These are phyloP conservation scores for Acanthosepion pharaonis DNA, from an alignment of 2,888 invertebrate genomes.

Conservation along the genomic window DNA sequence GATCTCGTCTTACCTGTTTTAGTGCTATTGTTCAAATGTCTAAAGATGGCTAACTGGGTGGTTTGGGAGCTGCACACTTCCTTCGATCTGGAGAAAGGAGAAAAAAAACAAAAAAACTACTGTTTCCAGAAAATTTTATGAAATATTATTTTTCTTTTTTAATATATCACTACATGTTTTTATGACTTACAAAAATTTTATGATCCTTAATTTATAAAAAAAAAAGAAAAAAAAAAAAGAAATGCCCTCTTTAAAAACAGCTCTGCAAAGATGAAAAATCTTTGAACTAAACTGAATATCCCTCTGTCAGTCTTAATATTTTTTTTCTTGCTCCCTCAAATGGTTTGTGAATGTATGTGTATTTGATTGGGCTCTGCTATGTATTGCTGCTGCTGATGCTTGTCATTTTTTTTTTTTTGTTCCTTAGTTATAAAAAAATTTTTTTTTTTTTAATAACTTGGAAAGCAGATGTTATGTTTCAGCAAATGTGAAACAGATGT, in stretches of 20 bases:
- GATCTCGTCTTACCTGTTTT: constrained; percentile 4
- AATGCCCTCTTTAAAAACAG: not conserved
- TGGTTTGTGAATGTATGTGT: not conserved
- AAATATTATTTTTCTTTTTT: not conserved
- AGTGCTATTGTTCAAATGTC: not conserved
- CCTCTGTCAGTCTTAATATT: not conserved
- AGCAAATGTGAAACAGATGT: not conserved
- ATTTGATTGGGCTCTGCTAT: not conserved
- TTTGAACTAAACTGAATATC: not conserved
- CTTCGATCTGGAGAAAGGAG: not conserved
- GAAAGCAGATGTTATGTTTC: constrained; percentile 8
- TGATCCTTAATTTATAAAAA: constrained; percentile 22
- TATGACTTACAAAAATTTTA: not conserved
- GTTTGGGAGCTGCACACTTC: not conserved
- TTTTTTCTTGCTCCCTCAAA: constrained; percentile 25
- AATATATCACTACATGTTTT: not conserved
- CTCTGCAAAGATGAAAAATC: not conserved
- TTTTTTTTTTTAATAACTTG: not conserved
- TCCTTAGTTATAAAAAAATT: not conserved
- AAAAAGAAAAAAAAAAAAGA: not conserved
- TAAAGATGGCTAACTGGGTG: not conserved
- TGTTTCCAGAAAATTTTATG: not conserved
- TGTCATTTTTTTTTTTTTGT: not conserved
- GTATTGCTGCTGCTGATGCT: not conserved
- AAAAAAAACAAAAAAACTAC: not conserved